Base-by-base conservation (phyloP, 2,113 vertebrate genomes). In the Pseudorhombus dupliciocellatus region DNA sequence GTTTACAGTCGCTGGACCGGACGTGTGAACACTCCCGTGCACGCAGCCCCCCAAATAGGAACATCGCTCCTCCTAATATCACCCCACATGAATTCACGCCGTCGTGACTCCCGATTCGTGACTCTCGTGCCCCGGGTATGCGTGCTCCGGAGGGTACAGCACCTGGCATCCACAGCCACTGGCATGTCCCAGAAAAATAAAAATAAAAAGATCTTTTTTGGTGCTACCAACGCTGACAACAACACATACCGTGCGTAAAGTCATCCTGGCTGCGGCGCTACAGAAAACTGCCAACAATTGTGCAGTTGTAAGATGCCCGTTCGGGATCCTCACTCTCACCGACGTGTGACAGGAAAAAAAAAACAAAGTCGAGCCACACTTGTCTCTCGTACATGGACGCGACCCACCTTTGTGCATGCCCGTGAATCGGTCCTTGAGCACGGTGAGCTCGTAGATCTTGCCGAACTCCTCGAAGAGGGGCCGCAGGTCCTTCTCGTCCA, bases 381-480 rank as follows among this genome's bases (percentile, higher is more conserved):
- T 68, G 42, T 85, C 53, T 56, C 24, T 37, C 34, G 12, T 37
- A 48, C 1, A 2, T 4, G 48, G 28, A 57, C 44, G 30, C 34
- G n/a, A 88, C 90, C 87, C 93, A 99, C 97, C 97, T 98, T 99
- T 99, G 95, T 99, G 97, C 97, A 99, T 98, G 94, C 97, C 97
- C 79, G 97, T 99, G 95, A 99, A 99, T 92, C 97, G 95, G 95
- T 99, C 97, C 94, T 99, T 99, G 91, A 99, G 95, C 93, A 98
- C 97, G 83, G 97, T 99, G 83, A 99, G 97, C 94, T 99, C 97
- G 86, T 99, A 99, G 95, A 99, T 99, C 94, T 98, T 99, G 86
- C 97, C 97, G 93, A 99, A 99, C 96, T 99, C 97, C 94, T 99
- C 97, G 91, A 99, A 98, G 91, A 98, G 97, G 75, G 97, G 97